Evolutionary conservation across 2,113 vertebrate species (phyloP).

Genomic region (Chloebia gouldiae): DNA sequence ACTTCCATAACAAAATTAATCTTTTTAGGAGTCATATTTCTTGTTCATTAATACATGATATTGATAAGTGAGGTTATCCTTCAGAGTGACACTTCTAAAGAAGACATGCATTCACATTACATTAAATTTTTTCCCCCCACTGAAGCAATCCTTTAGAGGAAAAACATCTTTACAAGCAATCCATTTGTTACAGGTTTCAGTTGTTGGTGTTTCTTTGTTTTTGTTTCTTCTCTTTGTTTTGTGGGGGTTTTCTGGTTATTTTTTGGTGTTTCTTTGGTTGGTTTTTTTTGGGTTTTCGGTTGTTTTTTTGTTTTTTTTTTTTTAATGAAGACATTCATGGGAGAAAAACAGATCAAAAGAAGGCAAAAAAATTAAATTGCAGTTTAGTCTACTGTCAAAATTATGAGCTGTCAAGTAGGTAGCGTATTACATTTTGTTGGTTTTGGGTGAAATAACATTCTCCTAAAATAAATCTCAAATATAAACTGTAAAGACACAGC

Average conservation of each 20-base stretch:
- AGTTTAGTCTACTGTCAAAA: background rate
- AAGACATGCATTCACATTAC: background rate
- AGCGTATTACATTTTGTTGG: background rate
- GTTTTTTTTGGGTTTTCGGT: too few species aligned
- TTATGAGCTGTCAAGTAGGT: slow-evolving; percentile 52
- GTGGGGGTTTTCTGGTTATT: background rate
- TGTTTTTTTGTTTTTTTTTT: background rate
- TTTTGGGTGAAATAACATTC: slow-evolving; percentile 29
- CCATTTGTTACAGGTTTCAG: background rate
- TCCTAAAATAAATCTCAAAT: slow-evolving; percentile 42
- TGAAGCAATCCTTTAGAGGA: background rate
- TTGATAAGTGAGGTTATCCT: background rate
- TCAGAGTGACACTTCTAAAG: background rate
- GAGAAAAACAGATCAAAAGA: slow-evolving; percentile 18
- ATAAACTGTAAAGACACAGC: background rate
- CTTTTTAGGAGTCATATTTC: background rate
- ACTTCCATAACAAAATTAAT: background rate
- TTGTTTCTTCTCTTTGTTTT: background rate
- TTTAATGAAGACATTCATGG: background rate
- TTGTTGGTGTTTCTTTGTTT: background rate
- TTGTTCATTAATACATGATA: background rate
- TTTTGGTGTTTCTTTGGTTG: background rate
- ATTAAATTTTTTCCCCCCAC: background rate
- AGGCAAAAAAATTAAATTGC: background rate
- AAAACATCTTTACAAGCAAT: background rate